A percentile compares a stretch with the other conserved stretches of the same genome.
Conservation (phyloP, 2,888 invertebrate species). For the Lampropteryx suffumata region DNA sequence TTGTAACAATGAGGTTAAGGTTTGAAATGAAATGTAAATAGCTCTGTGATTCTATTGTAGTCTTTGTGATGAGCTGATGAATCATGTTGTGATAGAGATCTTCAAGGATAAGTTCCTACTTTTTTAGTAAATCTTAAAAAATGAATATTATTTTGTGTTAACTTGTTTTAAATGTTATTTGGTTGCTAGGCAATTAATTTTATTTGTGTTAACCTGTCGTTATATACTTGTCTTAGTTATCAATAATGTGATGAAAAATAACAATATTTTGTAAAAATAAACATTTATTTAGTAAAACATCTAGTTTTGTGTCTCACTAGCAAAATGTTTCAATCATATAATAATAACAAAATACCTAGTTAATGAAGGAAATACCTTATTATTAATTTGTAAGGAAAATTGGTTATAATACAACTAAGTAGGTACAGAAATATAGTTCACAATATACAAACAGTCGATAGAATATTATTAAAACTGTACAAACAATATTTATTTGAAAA, state of each 20-base stretch:
- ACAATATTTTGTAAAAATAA: constrained; percentile 38
- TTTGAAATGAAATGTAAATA: constrained; percentile 16
- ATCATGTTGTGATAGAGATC: constrained; percentile 31
- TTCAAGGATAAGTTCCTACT: constrained; percentile 32
- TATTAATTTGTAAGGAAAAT: constrained; percentile 16
- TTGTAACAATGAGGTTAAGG: constrained; percentile 8
- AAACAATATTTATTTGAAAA: neutral
- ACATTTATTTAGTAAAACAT: constrained; percentile 49
- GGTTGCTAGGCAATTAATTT: neutral
- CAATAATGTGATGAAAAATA: constrained; percentile 26
- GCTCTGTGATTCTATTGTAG: constrained; percentile 19
- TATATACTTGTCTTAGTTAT: no score
- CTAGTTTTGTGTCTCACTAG: constrained; percentile 41
- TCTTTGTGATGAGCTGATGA: constrained; percentile 25
- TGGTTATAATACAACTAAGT: constrained; percentile 15
- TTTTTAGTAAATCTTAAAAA: constrained; percentile 15
- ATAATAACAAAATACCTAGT: constrained; percentile 22
- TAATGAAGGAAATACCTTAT: constrained; percentile 18
- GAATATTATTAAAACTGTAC: constrained; percentile 16
- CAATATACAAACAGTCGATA: constrained; percentile 22
- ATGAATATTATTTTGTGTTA: neutral
- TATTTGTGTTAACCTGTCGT: neutral
- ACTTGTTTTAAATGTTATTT: neutral
- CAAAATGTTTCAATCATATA: constrained; percentile 19
- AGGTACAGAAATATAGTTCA: constrained; percentile 15